Evolutionary conservation across 1,140 invertebrate genomes (phyloP).

Genomic region (Trichonephila clavipes): DNA sequence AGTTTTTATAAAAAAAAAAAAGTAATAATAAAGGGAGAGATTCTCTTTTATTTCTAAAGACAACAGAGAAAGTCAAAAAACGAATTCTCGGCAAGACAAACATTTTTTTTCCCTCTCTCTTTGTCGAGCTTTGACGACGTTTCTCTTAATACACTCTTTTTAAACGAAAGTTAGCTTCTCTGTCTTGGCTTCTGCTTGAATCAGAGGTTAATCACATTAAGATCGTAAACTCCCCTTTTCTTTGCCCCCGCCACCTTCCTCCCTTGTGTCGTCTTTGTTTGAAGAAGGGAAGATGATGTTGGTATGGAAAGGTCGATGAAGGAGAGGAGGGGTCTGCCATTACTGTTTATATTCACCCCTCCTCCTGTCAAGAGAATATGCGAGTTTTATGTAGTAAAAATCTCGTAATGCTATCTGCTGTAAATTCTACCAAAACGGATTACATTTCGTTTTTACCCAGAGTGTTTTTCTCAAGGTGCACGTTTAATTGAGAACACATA

Average conservation of each 20-base stretch:
- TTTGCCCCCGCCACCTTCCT: not conserved
- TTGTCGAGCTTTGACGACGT: not conserved
- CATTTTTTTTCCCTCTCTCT: not conserved
- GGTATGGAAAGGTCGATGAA: not conserved
- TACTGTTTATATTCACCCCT: too few relatives aligned
- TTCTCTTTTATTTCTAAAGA: not conserved
- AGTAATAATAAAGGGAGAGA: not conserved
- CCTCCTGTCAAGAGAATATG: too few relatives aligned
- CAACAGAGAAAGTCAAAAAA: conserved; percentile 12
- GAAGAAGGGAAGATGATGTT: not conserved
- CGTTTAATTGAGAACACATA: too few relatives aligned
- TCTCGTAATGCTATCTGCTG: too few relatives aligned
- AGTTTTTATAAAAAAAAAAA: not conserved
- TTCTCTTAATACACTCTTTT: conserved; percentile 22
- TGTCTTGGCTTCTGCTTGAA: not conserved
- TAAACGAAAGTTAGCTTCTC: conserved; percentile 33
- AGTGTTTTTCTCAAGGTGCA: too few relatives aligned
- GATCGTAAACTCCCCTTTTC: conserved; percentile 10
- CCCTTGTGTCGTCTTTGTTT: not conserved
- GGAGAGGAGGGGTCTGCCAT: not conserved
- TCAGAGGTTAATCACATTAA: conserved; percentile 52
- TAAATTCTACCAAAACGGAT: too few relatives aligned
- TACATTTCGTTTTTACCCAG: too few relatives aligned
- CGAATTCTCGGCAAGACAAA: conserved; percentile 20
- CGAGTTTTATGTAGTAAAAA: too few relatives aligned